Percentiles rank a stretch among this genome's conserved stretches.
Conservation (phyloP, 2,797 vertebrate genomes). For the Helarctos malayanus region DNA sequence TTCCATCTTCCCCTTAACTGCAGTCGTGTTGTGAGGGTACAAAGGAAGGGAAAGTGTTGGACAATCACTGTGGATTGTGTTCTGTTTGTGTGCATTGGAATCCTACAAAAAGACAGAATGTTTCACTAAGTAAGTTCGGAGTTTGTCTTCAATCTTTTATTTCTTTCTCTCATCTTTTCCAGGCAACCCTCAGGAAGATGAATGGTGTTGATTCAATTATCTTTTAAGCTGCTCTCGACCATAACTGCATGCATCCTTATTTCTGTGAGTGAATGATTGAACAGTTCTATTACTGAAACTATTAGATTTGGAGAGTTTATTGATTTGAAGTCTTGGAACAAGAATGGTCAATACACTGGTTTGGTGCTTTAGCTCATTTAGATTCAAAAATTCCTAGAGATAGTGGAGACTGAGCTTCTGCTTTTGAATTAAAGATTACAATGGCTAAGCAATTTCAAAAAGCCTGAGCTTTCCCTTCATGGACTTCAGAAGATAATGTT, state of each 20-base stretch:
- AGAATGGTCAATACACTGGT: slow-evolving; percentile 67
- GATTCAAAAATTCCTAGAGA: slow-evolving; percentile 68
- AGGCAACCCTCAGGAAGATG: slow-evolving; percentile 27
- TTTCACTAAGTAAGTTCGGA: not conserved
- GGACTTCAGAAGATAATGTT: not conserved
- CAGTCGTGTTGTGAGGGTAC: accelerated
- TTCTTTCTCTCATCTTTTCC: slow-evolving; percentile 56
- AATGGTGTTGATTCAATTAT: slow-evolving; percentile 69
- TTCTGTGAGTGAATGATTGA: slow-evolving; percentile 69
- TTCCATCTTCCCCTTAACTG: not conserved
- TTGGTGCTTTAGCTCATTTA: slow-evolving; percentile 64
- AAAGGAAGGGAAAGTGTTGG: not conserved
- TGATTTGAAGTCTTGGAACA: slow-evolving; percentile 68
- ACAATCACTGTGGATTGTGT: not conserved
- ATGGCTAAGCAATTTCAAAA: not conserved
- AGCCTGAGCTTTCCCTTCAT: not conserved
- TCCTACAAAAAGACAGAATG: not conserved
- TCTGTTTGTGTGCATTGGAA: not conserved
- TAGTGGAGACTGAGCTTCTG: not conserved
- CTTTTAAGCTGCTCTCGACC: slow-evolving; percentile 49
- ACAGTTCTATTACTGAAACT: slow-evolving; percentile 67
- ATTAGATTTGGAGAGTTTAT: slow-evolving; percentile 74
- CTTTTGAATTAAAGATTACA: slow-evolving; percentile 48
- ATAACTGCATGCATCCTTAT: slow-evolving; percentile 51
- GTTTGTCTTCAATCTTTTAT: not conserved